Percentiles rank a stretch among this genome's conserved stretches.
Evolutionary conservation across 2,888 invertebrate genomes (phyloP).

Genomic region (Hydriomena furcata): DNA sequence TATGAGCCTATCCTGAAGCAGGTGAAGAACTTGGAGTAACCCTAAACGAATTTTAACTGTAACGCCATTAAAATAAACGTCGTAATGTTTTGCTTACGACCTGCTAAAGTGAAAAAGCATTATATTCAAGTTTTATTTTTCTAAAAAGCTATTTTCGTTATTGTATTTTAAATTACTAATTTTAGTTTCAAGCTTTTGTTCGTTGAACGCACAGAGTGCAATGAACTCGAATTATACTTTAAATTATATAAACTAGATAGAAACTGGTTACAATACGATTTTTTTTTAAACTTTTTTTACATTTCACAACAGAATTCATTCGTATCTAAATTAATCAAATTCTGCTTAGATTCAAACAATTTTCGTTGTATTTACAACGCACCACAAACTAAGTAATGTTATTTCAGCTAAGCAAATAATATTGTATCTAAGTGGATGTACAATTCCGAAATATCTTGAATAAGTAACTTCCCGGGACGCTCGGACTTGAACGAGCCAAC

Average conservation of each 20-base stretch:
- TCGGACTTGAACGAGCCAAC: slow-evolving; percentile 47
- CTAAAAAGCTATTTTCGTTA: no score
- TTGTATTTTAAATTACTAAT: no score
- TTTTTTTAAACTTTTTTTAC: no score
- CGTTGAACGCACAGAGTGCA: no score
- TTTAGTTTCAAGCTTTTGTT: no score
- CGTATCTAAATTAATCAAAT: slow-evolving; percentile 8
- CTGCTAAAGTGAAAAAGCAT: no score
- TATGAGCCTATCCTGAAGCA: slow-evolving; percentile 1
- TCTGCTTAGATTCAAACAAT: slow-evolving; percentile 8
- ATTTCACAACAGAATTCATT: no score
- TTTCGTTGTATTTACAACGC: slow-evolving; percentile 3
- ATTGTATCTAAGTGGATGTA: slow-evolving; percentile 37
- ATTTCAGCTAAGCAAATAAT: slow-evolving; percentile 24
- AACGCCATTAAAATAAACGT: neutral
- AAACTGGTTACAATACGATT: no score
- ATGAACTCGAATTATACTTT: no score
- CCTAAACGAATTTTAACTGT: neutral
- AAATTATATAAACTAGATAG: no score
- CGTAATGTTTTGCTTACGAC: neutral
- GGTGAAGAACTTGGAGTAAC: neutral
- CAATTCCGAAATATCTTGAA: slow-evolving; percentile 49
- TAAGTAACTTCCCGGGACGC: slow-evolving; percentile 46
- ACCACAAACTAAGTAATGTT: slow-evolving; percentile 13
- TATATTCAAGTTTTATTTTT: no score